Evolutionary conservation across 2,113 vertebrate species (phyloP).

Genomic region (Mormyrus iriodes): DNA sequence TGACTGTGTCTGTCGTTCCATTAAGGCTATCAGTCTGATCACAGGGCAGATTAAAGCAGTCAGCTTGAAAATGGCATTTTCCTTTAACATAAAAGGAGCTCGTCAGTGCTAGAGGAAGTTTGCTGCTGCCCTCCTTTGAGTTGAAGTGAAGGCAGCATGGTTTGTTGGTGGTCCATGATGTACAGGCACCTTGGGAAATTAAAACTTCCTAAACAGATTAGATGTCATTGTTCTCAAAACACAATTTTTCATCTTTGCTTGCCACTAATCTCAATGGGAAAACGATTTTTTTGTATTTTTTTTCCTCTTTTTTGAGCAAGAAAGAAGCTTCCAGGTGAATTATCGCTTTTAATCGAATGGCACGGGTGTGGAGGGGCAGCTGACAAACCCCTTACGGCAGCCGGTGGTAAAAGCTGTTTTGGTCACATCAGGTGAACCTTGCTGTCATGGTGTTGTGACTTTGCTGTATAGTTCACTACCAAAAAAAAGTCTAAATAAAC

Average conservation of each 20-base stretch:
- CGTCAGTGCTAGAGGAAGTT: background rate
- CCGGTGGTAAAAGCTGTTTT: conserved; percentile 19
- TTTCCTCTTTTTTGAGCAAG: conserved; percentile 12
- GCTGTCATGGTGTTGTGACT: background rate
- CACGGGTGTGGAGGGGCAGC: conserved; percentile 33
- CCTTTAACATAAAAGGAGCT: conserved; percentile 28
- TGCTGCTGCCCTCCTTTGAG: background rate
- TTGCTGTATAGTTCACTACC: background rate
- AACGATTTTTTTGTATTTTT: background rate
- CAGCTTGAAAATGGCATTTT: conserved; percentile 40
- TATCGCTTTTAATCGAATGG: conserved; percentile 55
- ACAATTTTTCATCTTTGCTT: conserved; percentile 66
- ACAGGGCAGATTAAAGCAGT: conserved; percentile 40
- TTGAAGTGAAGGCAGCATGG: background rate
- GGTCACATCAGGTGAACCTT: background rate
- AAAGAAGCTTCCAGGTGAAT: conserved; percentile 33
- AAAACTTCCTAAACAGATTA: conserved; percentile 68
- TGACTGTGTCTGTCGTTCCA: conserved; percentile 27
- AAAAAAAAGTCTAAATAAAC: background rate
- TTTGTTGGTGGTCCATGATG: conserved; percentile 50
- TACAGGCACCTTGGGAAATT: conserved; percentile 63
- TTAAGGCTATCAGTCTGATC: conserved; percentile 38
- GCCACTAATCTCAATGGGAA: conserved; percentile 49
- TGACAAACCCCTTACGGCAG: background rate
- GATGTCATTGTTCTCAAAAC: conserved; percentile 61